Conservation (phyloP, 2,113 vertebrate genomes). For the Clarias gariepinus region DNA sequence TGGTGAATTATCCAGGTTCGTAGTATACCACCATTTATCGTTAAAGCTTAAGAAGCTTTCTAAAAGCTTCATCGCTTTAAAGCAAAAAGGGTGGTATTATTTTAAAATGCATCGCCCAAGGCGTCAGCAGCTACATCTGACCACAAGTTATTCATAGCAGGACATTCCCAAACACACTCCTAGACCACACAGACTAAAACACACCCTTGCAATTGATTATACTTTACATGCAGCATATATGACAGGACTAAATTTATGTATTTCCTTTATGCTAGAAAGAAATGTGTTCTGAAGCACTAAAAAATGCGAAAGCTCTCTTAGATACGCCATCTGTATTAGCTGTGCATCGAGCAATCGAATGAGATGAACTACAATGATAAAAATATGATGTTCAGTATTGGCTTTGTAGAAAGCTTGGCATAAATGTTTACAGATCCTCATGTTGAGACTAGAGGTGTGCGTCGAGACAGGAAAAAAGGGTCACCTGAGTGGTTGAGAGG, state of each 20-base stretch:
- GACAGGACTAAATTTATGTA: neutral
- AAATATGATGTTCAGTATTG: neutral
- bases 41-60: neutral
- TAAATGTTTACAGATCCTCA: neutral
- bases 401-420: neutral
- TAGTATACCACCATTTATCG: neutral
- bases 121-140: slow-evolving; percentile 21
- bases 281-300: neutral
- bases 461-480: too few relatives aligned
- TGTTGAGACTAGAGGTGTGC: neutral
- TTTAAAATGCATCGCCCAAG: slow-evolving; percentile 2
- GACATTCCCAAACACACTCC: slow-evolving; percentile 32
- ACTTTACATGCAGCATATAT: neutral
- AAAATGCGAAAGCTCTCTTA: neutral
- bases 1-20: neutral
- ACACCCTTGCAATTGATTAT: slow-evolving; percentile 6
- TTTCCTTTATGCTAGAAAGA: neutral
- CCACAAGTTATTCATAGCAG: slow-evolving; percentile 33
- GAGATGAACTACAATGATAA: neutral
- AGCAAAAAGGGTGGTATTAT: slow-evolving; percentile 1
- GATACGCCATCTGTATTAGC: neutral
- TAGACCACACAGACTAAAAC: slow-evolving; percentile 10
- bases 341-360: neutral
- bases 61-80: neutral
- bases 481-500: neutral